Evolutionary conservation across 2,113 vertebrate genomes (phyloP).

Genomic region (Passer montanus): DNA sequence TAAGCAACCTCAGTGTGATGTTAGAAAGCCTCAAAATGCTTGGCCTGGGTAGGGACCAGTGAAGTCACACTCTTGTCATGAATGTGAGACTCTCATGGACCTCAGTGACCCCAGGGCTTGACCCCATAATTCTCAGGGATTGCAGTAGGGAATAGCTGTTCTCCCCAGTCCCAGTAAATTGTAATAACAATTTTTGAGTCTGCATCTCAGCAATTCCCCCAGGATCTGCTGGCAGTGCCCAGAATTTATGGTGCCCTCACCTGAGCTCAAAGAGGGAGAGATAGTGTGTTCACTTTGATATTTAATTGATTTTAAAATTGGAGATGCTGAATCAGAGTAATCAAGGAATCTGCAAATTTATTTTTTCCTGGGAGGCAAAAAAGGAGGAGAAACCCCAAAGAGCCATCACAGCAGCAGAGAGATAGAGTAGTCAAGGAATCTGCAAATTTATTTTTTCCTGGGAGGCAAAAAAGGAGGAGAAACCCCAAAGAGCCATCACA

Average conservation of each 20-base stretch:
- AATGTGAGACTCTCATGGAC: background rate
- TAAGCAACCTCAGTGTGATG: background rate
- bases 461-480: background rate
- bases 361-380: background rate
- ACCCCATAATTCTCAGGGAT: background rate
- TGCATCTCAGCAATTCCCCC: background rate
- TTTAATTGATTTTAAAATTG: background rate
- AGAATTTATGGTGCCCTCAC: background rate
- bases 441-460: background rate
- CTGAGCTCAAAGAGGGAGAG: background rate
- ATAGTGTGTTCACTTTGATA: background rate
- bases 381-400: background rate
- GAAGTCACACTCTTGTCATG: background rate
- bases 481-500: background rate
- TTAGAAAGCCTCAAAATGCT: background rate
- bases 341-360: background rate
- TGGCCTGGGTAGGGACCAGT: background rate
- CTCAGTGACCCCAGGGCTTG: background rate
- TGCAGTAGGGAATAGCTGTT: background rate
- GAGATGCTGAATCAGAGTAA: background rate
- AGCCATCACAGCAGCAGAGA: background rate
- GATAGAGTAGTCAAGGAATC: background rate
- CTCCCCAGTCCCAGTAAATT: background rate
- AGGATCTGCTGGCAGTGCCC: background rate
- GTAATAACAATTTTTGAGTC: background rate